Conservation (phyloP, 2,797 vertebrate genomes). For the Pangasius mekongensis region DNA sequence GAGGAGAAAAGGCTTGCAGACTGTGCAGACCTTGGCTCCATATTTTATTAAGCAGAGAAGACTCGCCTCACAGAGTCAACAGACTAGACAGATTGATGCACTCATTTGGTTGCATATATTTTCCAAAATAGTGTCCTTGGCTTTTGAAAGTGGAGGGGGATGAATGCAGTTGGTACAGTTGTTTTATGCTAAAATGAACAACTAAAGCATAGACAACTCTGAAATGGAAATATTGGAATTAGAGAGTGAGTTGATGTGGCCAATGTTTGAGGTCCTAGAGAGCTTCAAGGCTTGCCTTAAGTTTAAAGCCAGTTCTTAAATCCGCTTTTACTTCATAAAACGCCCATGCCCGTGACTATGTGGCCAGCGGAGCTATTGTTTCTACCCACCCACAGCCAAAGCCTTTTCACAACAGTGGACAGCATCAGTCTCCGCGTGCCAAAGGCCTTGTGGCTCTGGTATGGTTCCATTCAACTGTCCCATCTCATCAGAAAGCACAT, state of each 20-base stretch:
- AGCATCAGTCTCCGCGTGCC: slow-evolving; percentile 61
- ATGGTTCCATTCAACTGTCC: slow-evolving; percentile 61
- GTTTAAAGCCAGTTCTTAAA: slow-evolving; percentile 12
- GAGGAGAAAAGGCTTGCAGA: background rate
- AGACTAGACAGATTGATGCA: slow-evolving; percentile 4
- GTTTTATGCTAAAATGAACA: slow-evolving; percentile 15
- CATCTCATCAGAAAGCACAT: slow-evolving; percentile 60
- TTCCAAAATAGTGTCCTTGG: background rate
- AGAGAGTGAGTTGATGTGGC: background rate
- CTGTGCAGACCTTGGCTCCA: background rate
- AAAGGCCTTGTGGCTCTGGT: slow-evolving; percentile 64
- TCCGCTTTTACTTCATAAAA: slow-evolving; percentile 25
- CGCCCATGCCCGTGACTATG: slow-evolving; percentile 8
- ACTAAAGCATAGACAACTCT: background rate
- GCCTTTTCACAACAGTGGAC: slow-evolving; percentile 47
- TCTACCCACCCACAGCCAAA: slow-evolving; percentile 38
- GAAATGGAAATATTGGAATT: background rate
- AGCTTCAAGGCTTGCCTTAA: background rate
- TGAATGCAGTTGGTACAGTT: background rate
- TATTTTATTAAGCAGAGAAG: slow-evolving; percentile 12
- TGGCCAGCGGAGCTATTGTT: slow-evolving; percentile 38
- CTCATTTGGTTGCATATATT: background rate
- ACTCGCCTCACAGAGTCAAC: background rate
- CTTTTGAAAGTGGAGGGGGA: background rate
- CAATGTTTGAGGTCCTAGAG: background rate